Evolutionary conservation across 1,140 invertebrate genomes (phyloP).

Genomic region (Cydia amplana): DNA sequence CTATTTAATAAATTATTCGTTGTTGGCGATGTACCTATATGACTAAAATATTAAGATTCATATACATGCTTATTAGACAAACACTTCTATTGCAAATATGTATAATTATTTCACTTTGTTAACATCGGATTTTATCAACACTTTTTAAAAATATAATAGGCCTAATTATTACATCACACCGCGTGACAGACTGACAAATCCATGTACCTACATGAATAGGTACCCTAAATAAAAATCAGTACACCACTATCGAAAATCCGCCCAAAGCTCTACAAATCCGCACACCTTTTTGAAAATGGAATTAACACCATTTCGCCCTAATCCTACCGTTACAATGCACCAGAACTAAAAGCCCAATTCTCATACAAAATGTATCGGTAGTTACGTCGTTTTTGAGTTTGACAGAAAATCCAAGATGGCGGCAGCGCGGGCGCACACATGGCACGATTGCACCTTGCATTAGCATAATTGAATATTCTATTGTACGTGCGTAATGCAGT

Average conservation of each 20-base stretch:
- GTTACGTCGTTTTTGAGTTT: background rate
- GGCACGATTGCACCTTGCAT: slow-evolving; percentile 50
- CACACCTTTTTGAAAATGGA: slow-evolving; percentile 17
- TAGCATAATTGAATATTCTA: slow-evolving; percentile 74
- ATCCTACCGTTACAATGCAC: slow-evolving; percentile 4
- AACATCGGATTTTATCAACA: too few species aligned
- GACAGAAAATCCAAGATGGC: background rate
- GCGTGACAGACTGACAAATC: background rate
- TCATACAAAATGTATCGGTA: background rate
- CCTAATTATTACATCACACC: background rate
- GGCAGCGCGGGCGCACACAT: slow-evolving; percentile 47
- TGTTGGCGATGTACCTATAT: too few species aligned
- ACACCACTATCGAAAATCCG: background rate
- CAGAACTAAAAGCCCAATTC: background rate
- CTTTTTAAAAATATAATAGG: too few species aligned
- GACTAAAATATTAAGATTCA: too few species aligned
- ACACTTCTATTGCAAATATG: too few species aligned
- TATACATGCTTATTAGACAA: too few species aligned
- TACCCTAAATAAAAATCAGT: background rate
- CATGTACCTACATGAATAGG: background rate
- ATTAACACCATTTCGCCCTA: slow-evolving; percentile 25
- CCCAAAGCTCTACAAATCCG: background rate
- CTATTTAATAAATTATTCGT: too few species aligned
- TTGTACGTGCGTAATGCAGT: slow-evolving; percentile 73
- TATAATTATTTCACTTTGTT: too few species aligned